Conservation (phyloP, 2,113 vertebrate species). For the Vulpes lagopus region DNA sequence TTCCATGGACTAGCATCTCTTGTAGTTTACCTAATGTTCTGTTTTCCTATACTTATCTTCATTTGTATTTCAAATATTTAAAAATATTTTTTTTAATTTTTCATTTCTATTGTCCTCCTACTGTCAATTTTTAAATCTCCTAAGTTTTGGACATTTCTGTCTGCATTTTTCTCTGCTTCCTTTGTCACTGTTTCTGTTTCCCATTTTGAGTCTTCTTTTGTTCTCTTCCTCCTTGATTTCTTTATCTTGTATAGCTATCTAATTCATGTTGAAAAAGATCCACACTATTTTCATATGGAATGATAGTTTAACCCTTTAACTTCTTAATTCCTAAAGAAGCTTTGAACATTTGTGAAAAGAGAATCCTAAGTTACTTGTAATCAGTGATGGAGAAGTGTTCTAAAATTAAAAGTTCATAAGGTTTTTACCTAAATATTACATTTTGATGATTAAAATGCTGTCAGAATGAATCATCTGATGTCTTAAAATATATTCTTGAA, state of each 20-base stretch:
- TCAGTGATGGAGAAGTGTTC: not conserved
- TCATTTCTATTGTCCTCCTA: slow-evolving; percentile 45
- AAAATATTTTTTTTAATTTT: not conserved
- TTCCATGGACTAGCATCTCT: not conserved
- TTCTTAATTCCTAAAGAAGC: slow-evolving; percentile 7
- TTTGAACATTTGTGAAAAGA: slow-evolving; percentile 49
- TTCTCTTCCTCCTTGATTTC: slow-evolving; percentile 58
- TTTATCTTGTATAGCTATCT: slow-evolving; percentile 57
- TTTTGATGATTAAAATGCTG: slow-evolving; percentile 58
- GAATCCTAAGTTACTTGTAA: not conserved
- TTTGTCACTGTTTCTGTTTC: slow-evolving; percentile 43
- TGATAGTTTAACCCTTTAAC: slow-evolving; percentile 25
- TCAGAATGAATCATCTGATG: slow-evolving; percentile 42
- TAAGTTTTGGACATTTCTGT: slow-evolving; percentile 39
- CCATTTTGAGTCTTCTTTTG: not conserved
- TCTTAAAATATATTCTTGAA: slow-evolving; percentile 52
- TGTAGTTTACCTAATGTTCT: slow-evolving; percentile 53
- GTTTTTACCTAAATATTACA: slow-evolving; percentile 48
- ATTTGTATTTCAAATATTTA: slow-evolving; percentile 12
- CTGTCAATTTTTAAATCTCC: slow-evolving; percentile 33
- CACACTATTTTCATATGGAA: not conserved
- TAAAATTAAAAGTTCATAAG: not conserved
- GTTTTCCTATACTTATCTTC: slow-evolving; percentile 65
- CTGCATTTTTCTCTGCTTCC: slow-evolving; percentile 54
- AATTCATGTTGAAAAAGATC: not conserved